Percentiles rank a stretch among this genome's conserved stretches.
Conservation (phyloP, 2,888 invertebrate genomes). For the Caenorhabditis sp. region DNA sequence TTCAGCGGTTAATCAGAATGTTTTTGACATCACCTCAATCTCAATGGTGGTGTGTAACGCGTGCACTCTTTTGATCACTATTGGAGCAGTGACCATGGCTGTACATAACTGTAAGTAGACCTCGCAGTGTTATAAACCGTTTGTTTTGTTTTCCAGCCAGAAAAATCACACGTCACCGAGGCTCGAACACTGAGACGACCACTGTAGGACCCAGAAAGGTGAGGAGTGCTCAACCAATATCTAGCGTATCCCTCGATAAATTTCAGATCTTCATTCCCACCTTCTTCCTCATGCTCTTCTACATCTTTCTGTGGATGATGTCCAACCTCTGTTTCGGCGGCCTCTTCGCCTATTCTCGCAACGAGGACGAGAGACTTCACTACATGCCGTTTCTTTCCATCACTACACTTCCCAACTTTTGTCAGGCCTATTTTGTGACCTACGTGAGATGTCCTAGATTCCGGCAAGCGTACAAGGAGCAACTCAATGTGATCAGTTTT, state of each 20-base stretch:
- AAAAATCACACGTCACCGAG: not conserved
- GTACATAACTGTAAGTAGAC: no score
- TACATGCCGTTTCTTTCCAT: no score
- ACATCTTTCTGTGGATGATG: constrained; percentile 29
- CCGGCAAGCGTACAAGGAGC: constrained; percentile 30
- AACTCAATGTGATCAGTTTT: constrained; percentile 32
- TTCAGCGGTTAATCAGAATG: no score
- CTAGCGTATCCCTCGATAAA: no score
- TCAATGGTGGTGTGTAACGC: no score
- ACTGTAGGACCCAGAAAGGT: no score
- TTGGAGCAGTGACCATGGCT: no score
- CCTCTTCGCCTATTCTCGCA: not conserved
- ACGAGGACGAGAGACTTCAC: no score
- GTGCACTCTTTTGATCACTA: no score
- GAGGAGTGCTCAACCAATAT: no score
- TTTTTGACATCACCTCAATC: no score
- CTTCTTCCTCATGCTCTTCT: constrained; percentile 26
- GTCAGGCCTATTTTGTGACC: constrained; percentile 46
- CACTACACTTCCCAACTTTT: constrained; percentile 33
- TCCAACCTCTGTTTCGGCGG: not conserved
- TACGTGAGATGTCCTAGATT: constrained; percentile 38
- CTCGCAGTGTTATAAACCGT: no score
- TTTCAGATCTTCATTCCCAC: constrained; percentile 22
- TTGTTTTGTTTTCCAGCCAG: not conserved
- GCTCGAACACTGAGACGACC: not conserved